Percentiles rank a stretch among this genome's conserved stretches.
These are phyloP conservation scores for Brachyalestes nurse DNA, from an alignment of 2,797 vertebrate species.

Conservation along the genomic window DNA sequence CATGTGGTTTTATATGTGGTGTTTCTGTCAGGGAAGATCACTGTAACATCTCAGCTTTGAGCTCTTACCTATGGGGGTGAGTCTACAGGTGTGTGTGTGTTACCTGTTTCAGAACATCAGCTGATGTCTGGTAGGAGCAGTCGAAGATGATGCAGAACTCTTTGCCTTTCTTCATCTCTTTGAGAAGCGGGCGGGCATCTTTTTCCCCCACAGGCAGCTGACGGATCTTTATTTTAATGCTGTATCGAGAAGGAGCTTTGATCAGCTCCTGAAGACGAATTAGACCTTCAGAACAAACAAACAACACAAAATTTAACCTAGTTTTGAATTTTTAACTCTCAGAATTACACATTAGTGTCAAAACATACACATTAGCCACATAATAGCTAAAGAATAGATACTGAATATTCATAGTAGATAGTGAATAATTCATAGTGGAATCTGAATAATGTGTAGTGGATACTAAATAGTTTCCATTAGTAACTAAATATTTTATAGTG, in stretches of 20 bases:
- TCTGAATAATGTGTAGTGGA: not conserved
- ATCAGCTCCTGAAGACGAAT: slow-evolving; percentile 98
- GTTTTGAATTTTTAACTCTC: not conserved
- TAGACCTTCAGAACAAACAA: slow-evolving; percentile 75
- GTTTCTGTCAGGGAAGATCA: too few species aligned
- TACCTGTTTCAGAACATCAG: slow-evolving; percentile 96
- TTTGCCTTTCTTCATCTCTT: slow-evolving; percentile 98
- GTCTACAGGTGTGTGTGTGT: not conserved
- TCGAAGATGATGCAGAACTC: slow-evolving; percentile 98
- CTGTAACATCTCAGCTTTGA: too few species aligned
- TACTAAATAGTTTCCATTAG: not conserved
- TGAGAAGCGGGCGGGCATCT: slow-evolving; percentile 93
- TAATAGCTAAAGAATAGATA: not conserved
- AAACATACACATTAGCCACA: not conserved
- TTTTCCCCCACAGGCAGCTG: slow-evolving; percentile 93
- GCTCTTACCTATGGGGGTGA: not conserved
- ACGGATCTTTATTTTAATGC: slow-evolving; percentile 97
- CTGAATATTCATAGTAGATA: not conserved
- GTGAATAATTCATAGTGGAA: not conserved
- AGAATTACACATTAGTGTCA: not conserved
- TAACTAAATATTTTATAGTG: not conserved
- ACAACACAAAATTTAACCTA: slow-evolving; percentile 38
- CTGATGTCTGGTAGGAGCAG: slow-evolving; percentile 91
- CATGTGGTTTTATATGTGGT: too few species aligned
- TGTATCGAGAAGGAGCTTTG: slow-evolving; percentile 97